A percentile compares a stretch with the other conserved stretches of the same genome.
Conservation (phyloP, 1,140 invertebrate species). For the Pseudobourletiella spinata region DNA sequence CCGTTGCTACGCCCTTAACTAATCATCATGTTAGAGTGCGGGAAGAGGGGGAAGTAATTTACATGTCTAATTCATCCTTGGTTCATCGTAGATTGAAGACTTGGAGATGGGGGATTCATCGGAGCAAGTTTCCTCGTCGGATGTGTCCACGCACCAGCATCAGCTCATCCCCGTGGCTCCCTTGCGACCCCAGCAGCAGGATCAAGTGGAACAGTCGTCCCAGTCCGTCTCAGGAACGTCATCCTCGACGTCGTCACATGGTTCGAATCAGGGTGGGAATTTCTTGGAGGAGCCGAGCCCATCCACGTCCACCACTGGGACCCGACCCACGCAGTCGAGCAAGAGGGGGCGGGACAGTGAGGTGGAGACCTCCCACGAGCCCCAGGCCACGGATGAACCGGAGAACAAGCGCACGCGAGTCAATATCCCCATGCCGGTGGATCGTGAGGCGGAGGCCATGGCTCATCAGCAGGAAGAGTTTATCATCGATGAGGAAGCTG, state of each 20-base stretch:
- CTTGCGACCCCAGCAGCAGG: conserved; percentile 24
- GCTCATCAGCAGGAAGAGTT: conserved; percentile 49
- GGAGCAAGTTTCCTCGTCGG: conserved; percentile 34
- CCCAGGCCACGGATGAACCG: conserved; percentile 13
- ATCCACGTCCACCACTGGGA: conserved; percentile 18
- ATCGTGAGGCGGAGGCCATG: conserved; percentile 36
- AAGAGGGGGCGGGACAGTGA: conserved; percentile 25
- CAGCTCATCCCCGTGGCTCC: conserved; percentile 23
- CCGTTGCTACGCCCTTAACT: too few species aligned
- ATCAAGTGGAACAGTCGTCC: conserved; percentile 19
- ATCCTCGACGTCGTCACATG: not conserved
- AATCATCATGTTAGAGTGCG: too few species aligned
- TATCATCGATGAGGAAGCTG: conserved; percentile 40
- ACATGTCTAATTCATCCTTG: not conserved
- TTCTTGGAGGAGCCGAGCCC: conserved; percentile 30
- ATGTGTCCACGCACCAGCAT: conserved; percentile 28
- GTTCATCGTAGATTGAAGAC: conserved; percentile 16
- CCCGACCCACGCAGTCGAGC: conserved; percentile 19
- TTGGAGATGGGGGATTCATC: conserved; percentile 34
- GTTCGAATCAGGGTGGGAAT: not conserved
- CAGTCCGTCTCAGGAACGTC: not conserved
- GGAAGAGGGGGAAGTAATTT: too few species aligned
- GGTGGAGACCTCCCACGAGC: conserved; percentile 17
- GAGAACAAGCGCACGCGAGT: conserved; percentile 23
- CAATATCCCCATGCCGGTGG: conserved; percentile 15